Conservation (phyloP, 2,113 vertebrate species). For the Struthidea cinerea region DNA sequence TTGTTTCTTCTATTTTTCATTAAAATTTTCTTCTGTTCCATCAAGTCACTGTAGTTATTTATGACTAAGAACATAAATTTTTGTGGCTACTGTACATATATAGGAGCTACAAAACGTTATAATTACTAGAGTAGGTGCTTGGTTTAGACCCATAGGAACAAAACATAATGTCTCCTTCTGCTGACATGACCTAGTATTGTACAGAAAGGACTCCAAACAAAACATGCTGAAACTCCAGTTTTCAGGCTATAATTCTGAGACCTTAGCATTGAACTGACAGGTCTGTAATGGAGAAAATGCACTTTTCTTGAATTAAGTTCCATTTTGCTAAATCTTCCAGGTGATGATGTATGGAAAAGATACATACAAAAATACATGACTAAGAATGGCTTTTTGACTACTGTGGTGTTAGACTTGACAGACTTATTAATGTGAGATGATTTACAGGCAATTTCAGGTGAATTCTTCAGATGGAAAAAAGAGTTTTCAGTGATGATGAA, state of each 20-base stretch:
- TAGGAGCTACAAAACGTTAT: neutral
- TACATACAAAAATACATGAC: neutral
- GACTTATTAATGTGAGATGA: neutral
- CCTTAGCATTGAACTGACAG: neutral
- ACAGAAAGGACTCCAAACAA: neutral
- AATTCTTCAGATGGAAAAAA: neutral
- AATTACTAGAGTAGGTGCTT: accelerated
- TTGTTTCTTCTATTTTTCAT: neutral
- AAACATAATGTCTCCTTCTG: neutral
- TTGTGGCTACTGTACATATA: neutral
- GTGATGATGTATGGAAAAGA: neutral
- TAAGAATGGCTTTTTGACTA: neutral
- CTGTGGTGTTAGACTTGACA: neutral
- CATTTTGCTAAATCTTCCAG: neutral
- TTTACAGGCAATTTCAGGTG: constrained; percentile 2
- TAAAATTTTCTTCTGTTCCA: neutral
- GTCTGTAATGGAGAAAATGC: neutral
- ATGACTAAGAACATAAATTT: neutral
- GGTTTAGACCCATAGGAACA: neutral
- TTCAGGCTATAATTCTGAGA: neutral
- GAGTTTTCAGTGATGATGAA: neutral
- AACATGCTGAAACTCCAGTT: neutral
- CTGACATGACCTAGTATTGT: neutral
- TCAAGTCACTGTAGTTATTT: neutral
- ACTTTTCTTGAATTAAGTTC: neutral